These are phyloP conservation scores for Pharmacophagus antenor DNA, from an alignment of 2,888 invertebrate species.

Conservation along the genomic window DNA sequence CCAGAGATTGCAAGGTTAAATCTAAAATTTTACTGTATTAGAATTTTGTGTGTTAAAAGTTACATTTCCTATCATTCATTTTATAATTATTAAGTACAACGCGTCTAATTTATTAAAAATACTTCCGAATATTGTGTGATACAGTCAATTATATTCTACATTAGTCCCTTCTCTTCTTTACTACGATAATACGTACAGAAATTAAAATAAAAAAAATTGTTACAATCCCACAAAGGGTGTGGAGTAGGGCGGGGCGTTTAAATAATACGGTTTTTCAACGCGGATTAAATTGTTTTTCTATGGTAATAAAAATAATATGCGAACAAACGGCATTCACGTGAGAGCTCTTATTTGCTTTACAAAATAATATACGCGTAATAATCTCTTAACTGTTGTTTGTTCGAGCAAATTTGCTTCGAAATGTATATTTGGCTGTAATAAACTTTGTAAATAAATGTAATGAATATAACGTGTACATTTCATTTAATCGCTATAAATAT, in stretches of 20 bases:
- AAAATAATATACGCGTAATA: constrained; percentile 11
- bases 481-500: neutral
- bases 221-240: constrained; percentile 7
- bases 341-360: constrained; percentile 6
- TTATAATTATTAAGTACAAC: no score
- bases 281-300: neutral
- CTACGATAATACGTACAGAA: no score
- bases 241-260: neutral
- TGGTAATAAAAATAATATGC: constrained; percentile 16
- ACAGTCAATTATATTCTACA: neutral
- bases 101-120: no score
- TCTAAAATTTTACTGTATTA: no score
- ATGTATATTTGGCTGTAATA: constrained; percentile 5
- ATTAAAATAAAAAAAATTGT: constrained; percentile 8
- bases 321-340: constrained; percentile 1
- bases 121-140: no score
- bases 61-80: no score
- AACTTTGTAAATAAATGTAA: neutral
- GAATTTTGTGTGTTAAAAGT: no score
- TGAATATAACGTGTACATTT: neutral
- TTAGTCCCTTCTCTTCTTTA: no score
- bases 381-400: constrained; percentile 23
- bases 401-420: constrained; percentile 12
- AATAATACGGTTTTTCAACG: constrained; percentile 10
- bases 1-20: no score